These are phyloP conservation scores for Novumbra hubbsi DNA, from an alignment of 2,797 vertebrate species.

Conservation along the genomic window DNA sequence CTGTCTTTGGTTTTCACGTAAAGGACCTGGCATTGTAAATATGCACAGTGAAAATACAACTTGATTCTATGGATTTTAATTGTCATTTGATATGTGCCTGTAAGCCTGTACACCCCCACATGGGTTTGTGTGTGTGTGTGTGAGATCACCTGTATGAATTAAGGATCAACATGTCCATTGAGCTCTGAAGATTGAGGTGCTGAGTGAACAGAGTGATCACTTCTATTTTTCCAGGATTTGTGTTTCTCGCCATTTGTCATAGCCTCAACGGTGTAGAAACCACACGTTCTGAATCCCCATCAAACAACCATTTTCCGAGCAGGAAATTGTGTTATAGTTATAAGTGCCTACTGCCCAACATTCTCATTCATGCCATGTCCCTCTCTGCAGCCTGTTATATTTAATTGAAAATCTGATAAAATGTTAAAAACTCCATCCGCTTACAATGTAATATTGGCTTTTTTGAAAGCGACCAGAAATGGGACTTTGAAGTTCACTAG, in stretches of 20 bases:
- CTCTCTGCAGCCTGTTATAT: conserved; percentile 41
- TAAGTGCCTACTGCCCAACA: conserved; percentile 1
- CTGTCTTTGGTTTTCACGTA: not conserved
- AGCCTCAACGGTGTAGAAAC: not conserved
- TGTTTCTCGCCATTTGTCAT: not conserved
- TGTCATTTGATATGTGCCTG: no score
- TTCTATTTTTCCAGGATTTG: not conserved
- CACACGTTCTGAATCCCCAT: not conserved
- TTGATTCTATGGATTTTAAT: no score
- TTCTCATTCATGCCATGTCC: conserved; percentile 14
- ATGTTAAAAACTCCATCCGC: conserved; percentile 54
- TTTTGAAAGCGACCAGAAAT: conserved; percentile 21
- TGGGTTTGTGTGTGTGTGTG: not conserved
- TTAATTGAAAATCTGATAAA: conserved; percentile 54
- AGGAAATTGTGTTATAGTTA: not conserved
- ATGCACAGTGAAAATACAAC: no score
- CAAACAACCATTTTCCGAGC: not conserved
- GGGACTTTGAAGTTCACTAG: conserved; percentile 31
- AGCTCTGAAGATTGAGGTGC: not conserved
- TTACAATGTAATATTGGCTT: conserved; percentile 36
- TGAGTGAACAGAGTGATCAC: not conserved
- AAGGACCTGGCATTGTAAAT: no score
- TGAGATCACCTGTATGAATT: not conserved
- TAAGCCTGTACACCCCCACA: no score
- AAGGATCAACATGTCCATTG: not conserved